A percentile compares a stretch with the other conserved stretches of the same genome.
phyloP scores from a whole-genome alignment of 2,113 vertebrate genomes.

The Symphodus melops region DNA sequence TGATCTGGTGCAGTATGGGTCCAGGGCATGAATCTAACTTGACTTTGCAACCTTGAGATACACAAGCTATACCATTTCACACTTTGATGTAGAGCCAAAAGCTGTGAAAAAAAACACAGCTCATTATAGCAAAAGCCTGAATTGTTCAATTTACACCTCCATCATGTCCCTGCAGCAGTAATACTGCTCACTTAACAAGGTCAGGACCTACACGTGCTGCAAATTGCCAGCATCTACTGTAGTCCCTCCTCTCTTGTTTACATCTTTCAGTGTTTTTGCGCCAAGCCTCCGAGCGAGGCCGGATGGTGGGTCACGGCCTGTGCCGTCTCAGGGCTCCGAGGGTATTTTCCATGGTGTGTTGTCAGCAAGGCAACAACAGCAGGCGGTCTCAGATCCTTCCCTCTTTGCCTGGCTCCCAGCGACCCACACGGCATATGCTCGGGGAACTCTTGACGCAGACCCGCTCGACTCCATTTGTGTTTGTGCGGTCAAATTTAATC shows the following conservation, averaged over 20 bases:
- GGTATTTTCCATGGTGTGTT: constrained; percentile 67
- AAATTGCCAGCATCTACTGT: constrained; percentile 13
- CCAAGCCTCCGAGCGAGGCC: constrained; percentile 22
- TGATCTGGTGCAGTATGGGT: constrained; percentile 68
- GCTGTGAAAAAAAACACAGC: constrained; percentile 41
- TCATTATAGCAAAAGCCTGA: constrained; percentile 45
- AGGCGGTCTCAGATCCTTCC: constrained; percentile 67
- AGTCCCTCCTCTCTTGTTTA: constrained; percentile 43
- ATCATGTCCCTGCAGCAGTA: constrained; percentile 19
- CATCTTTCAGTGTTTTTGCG: constrained; percentile 27
- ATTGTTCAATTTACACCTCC: constrained; percentile 71
- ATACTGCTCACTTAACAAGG: constrained; percentile 61
- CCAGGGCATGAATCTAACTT: constrained; percentile 62
- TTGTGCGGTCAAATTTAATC: constrained; percentile 86
- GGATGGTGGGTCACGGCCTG: constrained; percentile 58
- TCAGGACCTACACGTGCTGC: constrained; percentile 31
- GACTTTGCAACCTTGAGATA: constrained; percentile 68
- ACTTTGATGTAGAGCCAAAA: constrained; percentile 65
- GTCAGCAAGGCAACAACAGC: constrained; percentile 70
- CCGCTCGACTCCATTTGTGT: constrained; percentile 82
- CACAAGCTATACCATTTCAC: constrained; percentile 43
- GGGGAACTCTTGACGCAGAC: constrained; percentile 75
- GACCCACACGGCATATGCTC: constrained; percentile 80
- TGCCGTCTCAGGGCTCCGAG: constrained; percentile 26
- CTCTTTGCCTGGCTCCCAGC: constrained; percentile 59